Conservation (phyloP, 2,888 invertebrate species). For the Atethmia centrago region DNA sequence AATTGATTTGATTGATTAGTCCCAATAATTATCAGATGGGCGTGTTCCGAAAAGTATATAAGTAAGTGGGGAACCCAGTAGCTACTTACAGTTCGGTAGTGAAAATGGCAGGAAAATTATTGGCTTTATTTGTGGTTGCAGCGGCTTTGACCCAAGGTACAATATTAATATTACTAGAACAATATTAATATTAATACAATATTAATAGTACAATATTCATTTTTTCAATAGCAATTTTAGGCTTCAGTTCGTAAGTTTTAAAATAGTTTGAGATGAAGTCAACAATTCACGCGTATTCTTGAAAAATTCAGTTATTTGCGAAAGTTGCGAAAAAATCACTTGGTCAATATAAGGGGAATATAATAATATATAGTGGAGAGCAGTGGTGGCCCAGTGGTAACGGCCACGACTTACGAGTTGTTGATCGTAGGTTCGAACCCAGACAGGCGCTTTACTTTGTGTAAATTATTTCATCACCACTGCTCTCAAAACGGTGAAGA, state of each 20-base stretch:
- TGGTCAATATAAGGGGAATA: not conserved
- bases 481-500: no score
- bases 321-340: not conserved
- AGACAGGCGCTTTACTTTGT: no score
- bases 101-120: constrained; percentile 48
- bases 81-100: constrained; percentile 11
- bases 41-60: constrained; percentile 24
- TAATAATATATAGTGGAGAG: no score
- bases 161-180: not conserved
- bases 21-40: constrained; percentile 12
- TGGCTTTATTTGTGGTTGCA: constrained; percentile 44
- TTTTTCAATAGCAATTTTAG: not conserved
- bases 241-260: not conserved
- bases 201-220: no score
- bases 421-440: no score
- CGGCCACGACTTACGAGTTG: no score
- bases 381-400: no score
- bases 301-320: not conserved
- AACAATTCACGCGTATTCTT: not conserved
- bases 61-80: not conserved
- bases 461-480: no score
- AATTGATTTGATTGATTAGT: constrained; percentile 11
- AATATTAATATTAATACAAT: constrained; percentile 9
- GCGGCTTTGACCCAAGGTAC: constrained; percentile 47
- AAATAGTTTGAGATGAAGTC: not conserved